Percentiles rank a stretch among this genome's conserved stretches.
Evolutionary conservation across 2,797 vertebrate species (phyloP).

Genomic region (Cephalopachus bancanus): DNA sequence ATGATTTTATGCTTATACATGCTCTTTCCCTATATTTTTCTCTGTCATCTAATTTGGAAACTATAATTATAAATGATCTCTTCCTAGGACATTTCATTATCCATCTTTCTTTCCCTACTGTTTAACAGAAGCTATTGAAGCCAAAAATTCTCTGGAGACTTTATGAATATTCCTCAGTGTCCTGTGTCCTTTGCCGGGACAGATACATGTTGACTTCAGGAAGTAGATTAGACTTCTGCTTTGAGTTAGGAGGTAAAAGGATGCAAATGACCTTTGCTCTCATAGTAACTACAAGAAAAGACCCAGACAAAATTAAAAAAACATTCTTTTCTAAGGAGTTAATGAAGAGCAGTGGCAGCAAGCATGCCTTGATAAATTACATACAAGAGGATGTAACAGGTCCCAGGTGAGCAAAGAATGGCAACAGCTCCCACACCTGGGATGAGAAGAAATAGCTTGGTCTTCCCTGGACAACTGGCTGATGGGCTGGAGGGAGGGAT

Average conservation of each 20-base stretch:
- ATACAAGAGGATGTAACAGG: neutral
- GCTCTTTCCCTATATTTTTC: neutral
- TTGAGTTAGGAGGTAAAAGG: neutral
- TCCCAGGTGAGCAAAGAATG: neutral
- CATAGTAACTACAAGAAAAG: neutral
- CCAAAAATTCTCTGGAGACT: neutral
- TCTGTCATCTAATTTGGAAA: constrained; percentile 45
- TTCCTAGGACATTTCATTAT: constrained; percentile 18
- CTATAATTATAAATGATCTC: neutral
- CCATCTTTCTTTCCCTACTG: neutral
- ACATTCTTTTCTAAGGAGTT: neutral
- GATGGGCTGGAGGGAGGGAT: neutral
- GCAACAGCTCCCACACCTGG: neutral
- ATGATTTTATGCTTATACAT: neutral
- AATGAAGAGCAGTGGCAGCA: neutral
- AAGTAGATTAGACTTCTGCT: constrained; percentile 11
- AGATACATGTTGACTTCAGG: neutral
- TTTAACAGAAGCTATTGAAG: constrained; percentile 26
- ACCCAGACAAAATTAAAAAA: neutral
- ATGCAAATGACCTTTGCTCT: neutral
- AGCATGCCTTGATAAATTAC: neutral
- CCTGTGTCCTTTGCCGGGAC: neutral
- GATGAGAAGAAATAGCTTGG: neutral
- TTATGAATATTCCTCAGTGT: constrained; percentile 20
- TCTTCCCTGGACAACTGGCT: neutral